Base-by-base conservation (phyloP, 2,113 vertebrate genomes). In the Drymodes brunneopygia region DNA sequence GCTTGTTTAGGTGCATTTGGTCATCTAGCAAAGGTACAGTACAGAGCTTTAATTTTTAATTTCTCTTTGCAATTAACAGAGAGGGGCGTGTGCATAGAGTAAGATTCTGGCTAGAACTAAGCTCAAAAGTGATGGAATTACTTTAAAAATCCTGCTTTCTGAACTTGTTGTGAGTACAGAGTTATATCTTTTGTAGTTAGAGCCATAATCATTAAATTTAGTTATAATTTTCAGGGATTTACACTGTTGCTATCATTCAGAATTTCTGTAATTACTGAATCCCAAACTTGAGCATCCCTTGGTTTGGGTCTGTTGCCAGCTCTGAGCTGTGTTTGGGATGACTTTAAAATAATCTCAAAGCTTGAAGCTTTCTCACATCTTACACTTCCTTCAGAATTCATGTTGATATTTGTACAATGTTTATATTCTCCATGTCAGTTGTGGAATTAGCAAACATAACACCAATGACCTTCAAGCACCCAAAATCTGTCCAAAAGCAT, bases 121-220 rank as follows among this genome's bases (percentile, higher is more conserved):
- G 23, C 5, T 50, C 44, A 0, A 0, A 29, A 51, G 8, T 15
- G 8, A 7, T 11, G 13, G 5, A 51, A 14, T 17, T 56, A 9
- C 13, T 73, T 70, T 22, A 40, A 56, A 62, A 31, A 22, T 18
- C 53, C 10, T 27, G 15, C 5, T 92, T 35, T 60, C 40, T 73
- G 35, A 85, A 47, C 54, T 50, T 42, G 8, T 28, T 61, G 24
- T 10, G 36, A 48, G 25, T 60, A 15, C 25, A 77, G 36, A 61
- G 24, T 25, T 45, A 24, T 5, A 61, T 53, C 10, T 51, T 58
- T 19, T 20, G 11, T n/a, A 36, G 19, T 72, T 75, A 35, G 23
- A 61, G 11, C 21, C 11, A 1, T 11, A 42, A 75, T 6, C 24
- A 50, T 64, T 27, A 16, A 11, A 31, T 50, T 71, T 28, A 40